A percentile compares a stretch with the other conserved stretches of the same genome.
Evolutionary conservation across 2,888 invertebrate species (phyloP).

Genomic region (Copidosoma aretas): DNA sequence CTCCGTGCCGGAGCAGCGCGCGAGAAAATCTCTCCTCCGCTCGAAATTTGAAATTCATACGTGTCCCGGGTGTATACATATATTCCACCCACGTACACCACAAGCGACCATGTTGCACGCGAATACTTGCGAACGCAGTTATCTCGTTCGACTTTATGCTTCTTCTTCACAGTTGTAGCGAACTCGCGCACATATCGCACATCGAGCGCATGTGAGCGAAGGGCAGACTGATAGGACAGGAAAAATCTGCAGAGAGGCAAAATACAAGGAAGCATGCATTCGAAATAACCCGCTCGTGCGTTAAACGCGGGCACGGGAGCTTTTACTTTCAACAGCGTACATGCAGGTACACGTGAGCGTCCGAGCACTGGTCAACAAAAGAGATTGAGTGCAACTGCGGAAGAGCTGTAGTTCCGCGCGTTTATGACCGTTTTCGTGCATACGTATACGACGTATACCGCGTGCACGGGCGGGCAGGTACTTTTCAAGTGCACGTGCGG

Average conservation of each 20-base stretch:
- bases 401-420: too few relatives aligned
- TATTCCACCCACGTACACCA: background rate
- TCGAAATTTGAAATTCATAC: slow-evolving; percentile 16
- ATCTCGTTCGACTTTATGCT: background rate
- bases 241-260: too few relatives aligned
- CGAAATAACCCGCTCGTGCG: too few relatives aligned
- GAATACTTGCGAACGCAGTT: slow-evolving; percentile 1
- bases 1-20: background rate
- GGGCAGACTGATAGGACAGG: background rate
- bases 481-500: too few relatives aligned
- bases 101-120: background rate
- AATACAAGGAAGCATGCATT: too few relatives aligned
- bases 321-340: slow-evolving; percentile 46
- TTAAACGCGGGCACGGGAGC: slow-evolving; percentile 23
- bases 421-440: background rate
- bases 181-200: background rate
- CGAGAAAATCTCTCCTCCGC: background rate
- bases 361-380: slow-evolving; percentile 53
- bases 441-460: background rate
- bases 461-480: too few relatives aligned
- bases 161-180: background rate
- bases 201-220: background rate
- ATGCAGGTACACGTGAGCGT: too few relatives aligned
- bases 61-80: background rate
- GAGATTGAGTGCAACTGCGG: slow-evolving; percentile 58